Percentiles rank a stretch among this genome's conserved stretches.
phyloP scores from a whole-genome alignment of 92 coral and sea anemone genomes.

The Diadumene lineata region DNA sequence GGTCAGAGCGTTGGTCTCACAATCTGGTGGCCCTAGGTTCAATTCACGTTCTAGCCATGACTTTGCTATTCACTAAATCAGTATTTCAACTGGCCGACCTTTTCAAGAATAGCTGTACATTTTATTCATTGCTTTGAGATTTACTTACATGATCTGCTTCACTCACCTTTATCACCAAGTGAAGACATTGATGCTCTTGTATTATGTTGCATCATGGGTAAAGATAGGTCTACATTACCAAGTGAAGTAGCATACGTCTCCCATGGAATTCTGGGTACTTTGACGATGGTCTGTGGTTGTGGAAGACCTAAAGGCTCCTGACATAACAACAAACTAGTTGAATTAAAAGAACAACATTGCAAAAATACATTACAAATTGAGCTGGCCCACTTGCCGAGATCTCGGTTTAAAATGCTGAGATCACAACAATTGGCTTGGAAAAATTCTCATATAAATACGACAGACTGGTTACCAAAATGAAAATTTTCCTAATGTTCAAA shows the following conservation, averaged over 20 bases:
- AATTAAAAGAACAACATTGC: background rate
- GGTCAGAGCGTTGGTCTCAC: too few relatives aligned
- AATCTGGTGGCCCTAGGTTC: too few relatives aligned
- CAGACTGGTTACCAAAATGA: too few relatives aligned
- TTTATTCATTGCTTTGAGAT: background rate
- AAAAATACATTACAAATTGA: too few relatives aligned
- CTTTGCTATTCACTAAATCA: background rate
- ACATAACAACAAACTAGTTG: background rate
- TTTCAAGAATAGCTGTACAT: background rate
- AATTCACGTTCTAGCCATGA: too few relatives aligned
- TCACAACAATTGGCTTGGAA: too few relatives aligned
- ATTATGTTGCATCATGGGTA: slow-evolving; percentile 69
- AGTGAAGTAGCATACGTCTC: slow-evolving; percentile 81
- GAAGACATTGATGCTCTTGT: slow-evolving; percentile 68
- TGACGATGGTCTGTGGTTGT: slow-evolving; percentile 61
- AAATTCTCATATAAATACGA: too few relatives aligned
- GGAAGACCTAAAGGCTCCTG: slow-evolving; percentile 86
- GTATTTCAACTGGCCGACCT: background rate
- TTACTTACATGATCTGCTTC: background rate
- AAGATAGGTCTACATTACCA: slow-evolving; percentile 66
- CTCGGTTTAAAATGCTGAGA: too few relatives aligned
- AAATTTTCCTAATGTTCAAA: too few relatives aligned
- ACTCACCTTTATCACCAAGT: slow-evolving; percentile 62
- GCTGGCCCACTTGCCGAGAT: too few relatives aligned
- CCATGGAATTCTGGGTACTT: slow-evolving; percentile 88